These are phyloP conservation scores for Dichetophora obliterata DNA, from an alignment of 2,888 invertebrate species.

Conservation along the genomic window DNA sequence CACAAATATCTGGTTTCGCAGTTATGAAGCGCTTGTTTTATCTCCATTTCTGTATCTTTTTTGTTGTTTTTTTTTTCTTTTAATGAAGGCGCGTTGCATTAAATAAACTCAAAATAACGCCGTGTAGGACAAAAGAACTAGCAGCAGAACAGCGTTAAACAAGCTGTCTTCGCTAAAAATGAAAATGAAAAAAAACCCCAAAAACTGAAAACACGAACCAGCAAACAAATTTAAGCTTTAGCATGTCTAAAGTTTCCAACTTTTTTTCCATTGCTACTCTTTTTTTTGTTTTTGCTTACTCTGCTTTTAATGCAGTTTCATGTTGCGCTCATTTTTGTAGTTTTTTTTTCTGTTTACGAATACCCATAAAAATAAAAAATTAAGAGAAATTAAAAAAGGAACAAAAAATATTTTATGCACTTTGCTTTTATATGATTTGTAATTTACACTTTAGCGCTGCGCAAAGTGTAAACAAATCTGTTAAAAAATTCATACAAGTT, in stretches of 20 bases:
- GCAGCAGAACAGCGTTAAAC: neutral
- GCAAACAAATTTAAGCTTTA: constrained; percentile 12
- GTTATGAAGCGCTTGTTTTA: neutral
- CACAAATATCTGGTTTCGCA: constrained; percentile 20
- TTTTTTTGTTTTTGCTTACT: neutral
- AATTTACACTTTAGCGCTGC: constrained; percentile 27
- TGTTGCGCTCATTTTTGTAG: neutral
- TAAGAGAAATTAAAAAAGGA: neutral
- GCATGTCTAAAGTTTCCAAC: constrained; percentile 23
- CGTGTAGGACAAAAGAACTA: neutral
- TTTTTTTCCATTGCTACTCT: neutral
- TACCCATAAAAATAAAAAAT: neutral
- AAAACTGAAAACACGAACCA: neutral
- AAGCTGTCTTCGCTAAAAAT: neutral
- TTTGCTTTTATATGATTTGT: constrained; percentile 31
- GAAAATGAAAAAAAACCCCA: constrained; percentile 9
- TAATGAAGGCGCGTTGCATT: constrained; percentile 5
- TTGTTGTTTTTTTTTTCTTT: neutral
- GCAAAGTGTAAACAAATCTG: constrained; percentile 36
- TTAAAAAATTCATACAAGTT: constrained; percentile 19
- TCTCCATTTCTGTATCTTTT: neutral
- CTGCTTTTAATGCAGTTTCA: constrained; percentile 24
- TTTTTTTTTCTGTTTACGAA: neutral
- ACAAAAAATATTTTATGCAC: constrained; percentile 6
- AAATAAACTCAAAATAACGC: neutral